A percentile compares a stretch with the other conserved stretches of the same genome.
Evolutionary conservation across 1,140 invertebrate species (phyloP).

Genomic region (Drosophila repleta): DNA sequence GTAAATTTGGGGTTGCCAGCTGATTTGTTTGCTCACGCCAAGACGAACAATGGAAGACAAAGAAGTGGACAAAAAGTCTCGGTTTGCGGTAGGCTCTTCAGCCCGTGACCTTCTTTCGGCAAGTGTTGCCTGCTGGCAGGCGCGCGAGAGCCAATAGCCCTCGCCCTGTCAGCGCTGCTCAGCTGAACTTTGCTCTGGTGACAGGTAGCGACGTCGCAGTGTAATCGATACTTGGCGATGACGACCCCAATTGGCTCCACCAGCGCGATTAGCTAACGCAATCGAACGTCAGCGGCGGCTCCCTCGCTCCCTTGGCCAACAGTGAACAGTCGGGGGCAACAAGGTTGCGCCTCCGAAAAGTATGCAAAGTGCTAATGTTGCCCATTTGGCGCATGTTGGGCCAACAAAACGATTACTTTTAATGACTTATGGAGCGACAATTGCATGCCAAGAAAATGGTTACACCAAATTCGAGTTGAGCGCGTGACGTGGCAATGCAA

Average conservation of each 20-base stretch:
- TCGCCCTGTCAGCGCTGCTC: neutral
- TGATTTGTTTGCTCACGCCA: constrained; percentile 47
- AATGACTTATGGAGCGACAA: constrained; percentile 78
- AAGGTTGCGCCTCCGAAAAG: constrained; percentile 65
- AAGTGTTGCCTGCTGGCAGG: constrained; percentile 37
- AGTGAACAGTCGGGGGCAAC: constrained; percentile 45
- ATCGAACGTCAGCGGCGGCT: constrained; percentile 1
- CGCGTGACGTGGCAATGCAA: neutral
- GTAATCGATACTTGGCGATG: constrained; percentile 32
- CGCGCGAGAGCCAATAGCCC: neutral
- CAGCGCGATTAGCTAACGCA: constrained; percentile 40
- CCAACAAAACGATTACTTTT: constrained; percentile 82
- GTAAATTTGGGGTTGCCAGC: neutral
- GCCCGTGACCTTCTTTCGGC: constrained; percentile 42
- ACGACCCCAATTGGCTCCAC: constrained; percentile 49
- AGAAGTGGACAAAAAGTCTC: constrained; percentile 59
- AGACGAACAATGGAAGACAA: constrained; percentile 43
- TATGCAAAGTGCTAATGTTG: constrained; percentile 73
- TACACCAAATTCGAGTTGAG: constrained; percentile 2
- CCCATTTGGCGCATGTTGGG: constrained; percentile 74
- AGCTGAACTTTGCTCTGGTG: constrained; percentile 20
- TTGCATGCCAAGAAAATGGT: constrained; percentile 60
- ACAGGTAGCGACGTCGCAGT: constrained; percentile 33
- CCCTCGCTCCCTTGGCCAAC: neutral
- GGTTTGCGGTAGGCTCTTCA: constrained; percentile 71